Conservation (phyloP, 2,797 vertebrate genomes). For the Tapera naevia region DNA sequence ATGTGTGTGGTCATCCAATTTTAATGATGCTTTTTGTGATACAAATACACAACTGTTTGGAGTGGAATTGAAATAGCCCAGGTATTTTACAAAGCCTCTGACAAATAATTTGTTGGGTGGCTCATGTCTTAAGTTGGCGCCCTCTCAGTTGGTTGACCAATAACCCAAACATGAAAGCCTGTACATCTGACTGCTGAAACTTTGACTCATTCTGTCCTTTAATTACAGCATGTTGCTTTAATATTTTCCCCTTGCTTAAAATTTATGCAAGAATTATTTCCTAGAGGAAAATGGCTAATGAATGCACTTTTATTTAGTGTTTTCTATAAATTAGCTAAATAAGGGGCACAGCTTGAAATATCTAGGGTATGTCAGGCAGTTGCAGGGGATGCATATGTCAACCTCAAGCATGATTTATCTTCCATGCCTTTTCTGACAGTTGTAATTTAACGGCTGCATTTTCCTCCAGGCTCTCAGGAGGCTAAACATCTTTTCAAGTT, state of each 20-base stretch:
- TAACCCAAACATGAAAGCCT: constrained; percentile 18
- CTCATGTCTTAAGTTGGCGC: background rate
- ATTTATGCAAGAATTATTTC: background rate
- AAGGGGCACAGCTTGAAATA: background rate
- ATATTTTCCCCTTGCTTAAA: background rate
- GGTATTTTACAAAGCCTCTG: background rate
- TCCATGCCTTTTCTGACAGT: constrained; percentile 36
- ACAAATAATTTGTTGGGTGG: background rate
- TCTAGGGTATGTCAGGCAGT: constrained; percentile 16
- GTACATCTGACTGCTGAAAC: background rate
- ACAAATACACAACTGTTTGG: background rate
- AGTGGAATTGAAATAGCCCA: background rate
- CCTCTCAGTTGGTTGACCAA: background rate
- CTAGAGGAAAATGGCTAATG: background rate
- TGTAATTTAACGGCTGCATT: constrained; percentile 62
- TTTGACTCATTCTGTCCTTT: constrained; percentile 37
- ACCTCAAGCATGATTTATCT: constrained; percentile 55
- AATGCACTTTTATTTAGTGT: background rate
- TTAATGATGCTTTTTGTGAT: background rate
- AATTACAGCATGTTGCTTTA: constrained; percentile 42
- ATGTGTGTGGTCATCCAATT: background rate
- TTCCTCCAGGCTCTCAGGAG: constrained; percentile 35
- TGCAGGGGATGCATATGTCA: constrained; percentile 47
- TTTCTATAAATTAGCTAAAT: background rate
- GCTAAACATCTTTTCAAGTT: constrained; percentile 48